Conservation (phyloP, 2,888 invertebrate species). For the Cotesia congregata region DNA sequence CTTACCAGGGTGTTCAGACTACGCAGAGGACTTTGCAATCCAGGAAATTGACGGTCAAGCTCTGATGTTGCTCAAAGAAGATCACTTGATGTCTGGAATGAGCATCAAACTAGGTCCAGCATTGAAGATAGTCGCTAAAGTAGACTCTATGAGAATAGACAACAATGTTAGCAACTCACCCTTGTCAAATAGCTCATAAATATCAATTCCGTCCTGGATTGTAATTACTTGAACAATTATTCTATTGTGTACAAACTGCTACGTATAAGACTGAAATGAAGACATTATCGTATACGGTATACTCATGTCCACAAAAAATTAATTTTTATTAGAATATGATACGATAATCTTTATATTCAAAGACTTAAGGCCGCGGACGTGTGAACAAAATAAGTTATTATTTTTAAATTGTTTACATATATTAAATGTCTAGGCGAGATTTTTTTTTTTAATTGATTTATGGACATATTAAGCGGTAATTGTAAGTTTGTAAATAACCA, state of each 20-base stretch:
- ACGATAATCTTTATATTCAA: neutral
- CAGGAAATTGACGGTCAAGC: slow-evolving; percentile 98
- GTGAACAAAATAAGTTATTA: too few species aligned
- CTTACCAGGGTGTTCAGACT: slow-evolving; percentile 91
- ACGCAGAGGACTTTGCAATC: slow-evolving; percentile 93
- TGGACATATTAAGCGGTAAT: too few species aligned
- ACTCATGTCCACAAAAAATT: neutral
- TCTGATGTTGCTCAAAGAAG: slow-evolving; percentile 89
- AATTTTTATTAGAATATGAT: neutral
- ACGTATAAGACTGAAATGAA: neutral
- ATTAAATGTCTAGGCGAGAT: too few species aligned
- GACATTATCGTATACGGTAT: neutral
- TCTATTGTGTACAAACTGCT: neutral
- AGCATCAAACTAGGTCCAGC: slow-evolving; percentile 97
- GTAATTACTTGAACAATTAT: neutral
- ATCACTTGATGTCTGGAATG: slow-evolving; percentile 94
- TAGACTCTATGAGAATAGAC: slow-evolving; percentile 84
- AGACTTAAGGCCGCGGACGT: neutral
- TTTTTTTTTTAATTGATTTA: too few species aligned
- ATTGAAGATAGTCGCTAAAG: slow-evolving; percentile 93
- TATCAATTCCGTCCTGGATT: neutral
- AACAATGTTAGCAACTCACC: slow-evolving; percentile 58
- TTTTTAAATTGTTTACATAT: too few species aligned
- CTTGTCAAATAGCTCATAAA: slow-evolving; percentile 53
- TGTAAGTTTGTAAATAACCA: too few species aligned